Percentiles rank a stretch among this genome's conserved stretches.
Evolutionary conservation across 2,113 vertebrate species (phyloP).

Genomic region (Mandrillus leucophaeus): DNA sequence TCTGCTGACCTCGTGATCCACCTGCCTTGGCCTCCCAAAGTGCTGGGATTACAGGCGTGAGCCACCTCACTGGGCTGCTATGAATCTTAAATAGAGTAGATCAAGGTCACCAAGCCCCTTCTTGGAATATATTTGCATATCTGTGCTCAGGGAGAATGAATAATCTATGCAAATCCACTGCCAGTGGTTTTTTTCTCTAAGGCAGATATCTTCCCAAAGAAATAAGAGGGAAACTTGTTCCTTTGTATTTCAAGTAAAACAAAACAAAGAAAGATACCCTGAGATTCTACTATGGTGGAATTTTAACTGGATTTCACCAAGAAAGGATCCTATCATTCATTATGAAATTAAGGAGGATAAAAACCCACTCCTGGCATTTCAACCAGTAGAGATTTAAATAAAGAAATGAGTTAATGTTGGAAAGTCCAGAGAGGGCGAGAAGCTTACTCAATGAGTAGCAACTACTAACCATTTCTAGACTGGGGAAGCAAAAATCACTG

Average conservation of each 20-base stretch:
- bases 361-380: background rate
- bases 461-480: background rate
- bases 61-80: no score
- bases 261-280: background rate
- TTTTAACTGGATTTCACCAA: background rate
- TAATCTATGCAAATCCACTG: slow-evolving; percentile 19
- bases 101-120: background rate
- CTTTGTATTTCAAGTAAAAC: background rate
- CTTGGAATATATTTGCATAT: slow-evolving; percentile 5
- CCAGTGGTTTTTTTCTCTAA: background rate
- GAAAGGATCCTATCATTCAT: background rate
- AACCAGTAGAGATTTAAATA: slow-evolving; percentile 26
- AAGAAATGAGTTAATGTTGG: background rate
- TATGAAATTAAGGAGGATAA: background rate
- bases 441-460: background rate
- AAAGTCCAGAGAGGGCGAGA: background rate
- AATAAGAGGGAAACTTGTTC: background rate
- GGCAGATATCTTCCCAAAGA: background rate
- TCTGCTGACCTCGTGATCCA: background rate
- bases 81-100: background rate
- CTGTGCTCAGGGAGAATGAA: background rate
- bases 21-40: no score
- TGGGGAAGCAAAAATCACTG: background rate
- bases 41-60: background rate
- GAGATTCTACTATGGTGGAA: slow-evolving; percentile 19